Evolutionary conservation across 2,113 vertebrate genomes (phyloP), one percentile per base, ranked within the genome.

Genomic region (Dasypus novemcinctus): DNA sequence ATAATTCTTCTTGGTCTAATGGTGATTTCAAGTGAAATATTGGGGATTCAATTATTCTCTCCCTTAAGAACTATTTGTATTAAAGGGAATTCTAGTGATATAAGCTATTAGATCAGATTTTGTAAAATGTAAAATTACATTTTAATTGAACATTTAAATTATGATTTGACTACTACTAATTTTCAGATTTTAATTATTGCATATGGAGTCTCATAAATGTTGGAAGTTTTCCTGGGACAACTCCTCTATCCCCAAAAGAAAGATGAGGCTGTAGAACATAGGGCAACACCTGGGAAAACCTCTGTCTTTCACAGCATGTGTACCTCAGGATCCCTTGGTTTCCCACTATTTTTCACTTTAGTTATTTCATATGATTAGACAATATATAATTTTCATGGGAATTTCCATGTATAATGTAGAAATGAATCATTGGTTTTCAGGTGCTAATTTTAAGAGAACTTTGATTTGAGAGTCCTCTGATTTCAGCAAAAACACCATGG

Each of bases 1-100:
- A 72, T 68, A 94, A 72, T 80, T 74, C 69, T 57, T 80, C 75
- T 83, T 89, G 36, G 25, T 36, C 68, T 93, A 87, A 0, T 52
- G 33, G 10, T 69, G 12, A 86, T 89, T 94, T 93, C 79, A 96
- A 87, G 38, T 93, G 43, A 90, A 91, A 83, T 46, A 74, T 13
- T 93, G 20, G 31, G 31, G 76, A 9, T 86, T 68, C 33, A 82
- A 14, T 52, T 23, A 76, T 59, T 66, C 18, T 82, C 8, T 94
- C 49, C 78, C 27, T 9, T 78, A 91, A 91, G 29, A 94, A 86
- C 38, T 49, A 43, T 90, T 83, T 85, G 20, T 91, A 69, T 41
- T 91, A 72, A 91, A 46, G 27, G 8, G 38, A 69, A 38, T 3
- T 54, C 33, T 59, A 85, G 59, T 71, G 8, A 72, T 68, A 69